Percentiles rank a stretch among this genome's conserved stretches.
phyloP scores from a whole-genome alignment of 2,797 vertebrate genomes.

The Scyliorhinus canicula region DNA sequence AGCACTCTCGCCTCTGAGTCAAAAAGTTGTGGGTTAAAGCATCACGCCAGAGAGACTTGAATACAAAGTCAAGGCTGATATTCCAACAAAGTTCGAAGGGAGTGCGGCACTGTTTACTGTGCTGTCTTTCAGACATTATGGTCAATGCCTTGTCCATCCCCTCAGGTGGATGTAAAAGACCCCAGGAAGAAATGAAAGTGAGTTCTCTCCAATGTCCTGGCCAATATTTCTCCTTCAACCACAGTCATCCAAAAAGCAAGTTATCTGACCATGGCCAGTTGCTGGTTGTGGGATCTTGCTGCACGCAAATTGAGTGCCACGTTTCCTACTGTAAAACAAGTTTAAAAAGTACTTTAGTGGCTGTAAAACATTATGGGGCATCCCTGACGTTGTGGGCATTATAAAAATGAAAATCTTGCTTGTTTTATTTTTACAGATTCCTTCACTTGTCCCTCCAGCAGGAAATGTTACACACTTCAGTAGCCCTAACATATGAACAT shows the following conservation, averaged over 20 bases:
- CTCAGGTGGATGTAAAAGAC: background rate
- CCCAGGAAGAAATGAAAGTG: background rate
- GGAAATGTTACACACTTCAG: too few relatives aligned
- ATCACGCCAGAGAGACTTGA: background rate
- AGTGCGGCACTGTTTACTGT: background rate
- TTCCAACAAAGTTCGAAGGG: background rate
- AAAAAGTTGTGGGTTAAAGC: background rate
- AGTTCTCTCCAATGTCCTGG: background rate
- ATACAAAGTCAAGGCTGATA: background rate
- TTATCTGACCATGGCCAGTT: background rate
- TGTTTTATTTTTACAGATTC: background rate
- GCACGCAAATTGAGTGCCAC: background rate
- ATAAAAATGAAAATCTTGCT: background rate
- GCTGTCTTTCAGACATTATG: background rate
- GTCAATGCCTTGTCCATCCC: background rate
- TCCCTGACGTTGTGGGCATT: background rate
- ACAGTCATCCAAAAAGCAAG: background rate
- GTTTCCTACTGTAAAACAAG: background rate
- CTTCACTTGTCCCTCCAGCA: too few relatives aligned
- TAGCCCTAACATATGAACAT: too few relatives aligned
- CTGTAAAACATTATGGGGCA: background rate
- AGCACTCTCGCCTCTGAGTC: background rate
- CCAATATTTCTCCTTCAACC: background rate
- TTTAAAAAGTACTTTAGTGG: background rate
- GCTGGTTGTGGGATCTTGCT: background rate